Percentiles rank a stretch among this genome's conserved stretches.
Evolutionary conservation across 2,113 vertebrate genomes (phyloP).

Genomic region (Mionectes macconnelli): DNA sequence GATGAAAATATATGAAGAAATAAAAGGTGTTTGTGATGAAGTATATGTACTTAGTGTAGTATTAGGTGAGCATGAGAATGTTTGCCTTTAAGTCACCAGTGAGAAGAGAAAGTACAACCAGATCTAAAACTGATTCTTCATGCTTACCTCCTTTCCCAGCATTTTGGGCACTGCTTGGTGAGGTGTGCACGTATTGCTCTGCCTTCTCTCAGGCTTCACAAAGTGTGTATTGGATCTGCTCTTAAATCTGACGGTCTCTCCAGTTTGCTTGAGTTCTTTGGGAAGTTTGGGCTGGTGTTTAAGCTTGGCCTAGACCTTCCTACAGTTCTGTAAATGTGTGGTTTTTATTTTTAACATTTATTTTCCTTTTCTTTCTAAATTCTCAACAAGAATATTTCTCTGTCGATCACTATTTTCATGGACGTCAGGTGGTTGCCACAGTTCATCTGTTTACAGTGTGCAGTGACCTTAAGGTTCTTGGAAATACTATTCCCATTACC

Average conservation of each 20-base stretch:
- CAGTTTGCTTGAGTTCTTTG: not conserved
- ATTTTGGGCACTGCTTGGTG: not conserved
- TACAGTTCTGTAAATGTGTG: not conserved
- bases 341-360: not conserved
- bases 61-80: not conserved
- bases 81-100: not conserved
- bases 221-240: not conserved
- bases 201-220: not conserved
- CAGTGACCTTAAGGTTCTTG: not conserved
- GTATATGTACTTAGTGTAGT: not conserved
- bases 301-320: not conserved
- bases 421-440: not conserved
- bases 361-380: not conserved
- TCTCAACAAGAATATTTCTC: not conserved
- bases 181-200: not conserved
- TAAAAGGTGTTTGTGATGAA: not conserved
- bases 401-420: not conserved
- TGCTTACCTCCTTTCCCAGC: not conserved
- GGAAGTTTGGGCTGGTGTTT: not conserved
- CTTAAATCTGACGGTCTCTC: not conserved
- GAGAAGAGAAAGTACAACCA: not conserved
- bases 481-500: not conserved
- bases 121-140: not conserved
- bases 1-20: not conserved
- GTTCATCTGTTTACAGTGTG: not conserved